phyloP scores from a whole-genome alignment of 2,888 invertebrate genomes.

The Sinotaia quadrata region DNA sequence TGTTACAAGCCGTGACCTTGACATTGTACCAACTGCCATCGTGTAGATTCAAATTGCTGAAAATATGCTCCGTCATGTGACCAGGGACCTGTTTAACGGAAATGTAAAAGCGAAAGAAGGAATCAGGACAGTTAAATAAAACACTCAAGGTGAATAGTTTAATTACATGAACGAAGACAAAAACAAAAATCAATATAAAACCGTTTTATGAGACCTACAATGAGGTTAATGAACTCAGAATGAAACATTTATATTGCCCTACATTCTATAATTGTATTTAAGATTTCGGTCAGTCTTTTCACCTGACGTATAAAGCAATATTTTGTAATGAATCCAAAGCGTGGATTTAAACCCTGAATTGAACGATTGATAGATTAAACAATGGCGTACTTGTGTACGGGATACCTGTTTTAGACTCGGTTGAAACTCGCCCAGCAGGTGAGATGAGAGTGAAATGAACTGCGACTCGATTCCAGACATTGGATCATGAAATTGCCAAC shows the following conservation, averaged over 20 bases:
- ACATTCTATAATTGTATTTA: no score
- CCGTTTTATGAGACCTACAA: neutral
- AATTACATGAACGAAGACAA: neutral
- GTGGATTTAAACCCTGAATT: no score
- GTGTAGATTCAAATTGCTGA: conserved; percentile 30
- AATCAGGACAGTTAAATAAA: no score
- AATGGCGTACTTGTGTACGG: neutral
- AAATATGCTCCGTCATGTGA: conserved; percentile 12
- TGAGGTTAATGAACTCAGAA: no score
- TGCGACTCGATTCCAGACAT: conserved; percentile 29
- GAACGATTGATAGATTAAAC: neutral
- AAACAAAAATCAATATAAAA: neutral
- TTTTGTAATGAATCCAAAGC: no score
- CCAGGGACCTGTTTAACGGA: conserved; percentile 28
- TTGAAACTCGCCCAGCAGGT: conserved; percentile 26
- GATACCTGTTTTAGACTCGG: conserved; percentile 17
- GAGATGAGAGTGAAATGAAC: conserved; percentile 30
- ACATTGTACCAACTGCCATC: conserved; percentile 44
- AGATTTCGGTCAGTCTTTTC: no score
- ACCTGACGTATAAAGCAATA: no score
- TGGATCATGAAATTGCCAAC: conserved; percentile 28
- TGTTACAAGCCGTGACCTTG: conserved; percentile 44
- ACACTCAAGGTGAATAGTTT: no score
- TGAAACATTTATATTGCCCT: no score
- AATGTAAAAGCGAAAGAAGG: no score